Conservation (phyloP, 92 coral and sea anemone species). For the Porites divaricata region DNA sequence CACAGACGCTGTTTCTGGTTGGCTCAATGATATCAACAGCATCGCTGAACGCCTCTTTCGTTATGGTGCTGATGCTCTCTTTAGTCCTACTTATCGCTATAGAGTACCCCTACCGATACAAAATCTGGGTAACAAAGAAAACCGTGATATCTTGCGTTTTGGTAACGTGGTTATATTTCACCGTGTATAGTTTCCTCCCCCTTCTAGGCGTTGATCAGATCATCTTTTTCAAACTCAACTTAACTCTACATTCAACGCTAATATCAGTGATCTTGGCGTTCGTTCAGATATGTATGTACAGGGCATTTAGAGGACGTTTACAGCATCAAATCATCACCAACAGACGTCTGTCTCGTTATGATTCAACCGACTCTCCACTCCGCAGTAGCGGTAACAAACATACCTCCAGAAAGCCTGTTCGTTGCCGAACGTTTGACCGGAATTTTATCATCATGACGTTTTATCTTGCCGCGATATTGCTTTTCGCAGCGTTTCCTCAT, state of each 20-base stretch:
- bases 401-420: neutral
- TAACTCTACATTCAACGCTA: constrained; percentile 68
- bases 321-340: constrained; percentile 9
- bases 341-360: neutral
- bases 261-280: constrained; percentile 61
- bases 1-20: constrained; percentile 44
- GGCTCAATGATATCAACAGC: constrained; percentile 70
- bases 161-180: constrained; percentile 67
- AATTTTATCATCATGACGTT: constrained; percentile 72
- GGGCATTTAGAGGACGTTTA: constrained; percentile 53
- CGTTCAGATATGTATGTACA: constrained; percentile 64
- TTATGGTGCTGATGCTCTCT: constrained; percentile 75
- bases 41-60: constrained; percentile 73
- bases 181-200: constrained; percentile 66
- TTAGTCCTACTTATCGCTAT: constrained; percentile 77
- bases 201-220: constrained; percentile 49
- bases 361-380: neutral
- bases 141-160: constrained; percentile 59
- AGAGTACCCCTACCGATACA: constrained; percentile 67
- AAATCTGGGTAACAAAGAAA: constrained; percentile 51
- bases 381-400: constrained; percentile 1
- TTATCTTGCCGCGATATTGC: constrained; percentile 70
- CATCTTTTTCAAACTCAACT: constrained; percentile 67
- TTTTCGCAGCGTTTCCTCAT: constrained; percentile 77
- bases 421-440: constrained; percentile 51